A percentile compares a stretch with the other conserved stretches of the same genome.
phyloP scores from a whole-genome alignment of 1,140 invertebrate genomes.

The Lepidurus packardi region DNA sequence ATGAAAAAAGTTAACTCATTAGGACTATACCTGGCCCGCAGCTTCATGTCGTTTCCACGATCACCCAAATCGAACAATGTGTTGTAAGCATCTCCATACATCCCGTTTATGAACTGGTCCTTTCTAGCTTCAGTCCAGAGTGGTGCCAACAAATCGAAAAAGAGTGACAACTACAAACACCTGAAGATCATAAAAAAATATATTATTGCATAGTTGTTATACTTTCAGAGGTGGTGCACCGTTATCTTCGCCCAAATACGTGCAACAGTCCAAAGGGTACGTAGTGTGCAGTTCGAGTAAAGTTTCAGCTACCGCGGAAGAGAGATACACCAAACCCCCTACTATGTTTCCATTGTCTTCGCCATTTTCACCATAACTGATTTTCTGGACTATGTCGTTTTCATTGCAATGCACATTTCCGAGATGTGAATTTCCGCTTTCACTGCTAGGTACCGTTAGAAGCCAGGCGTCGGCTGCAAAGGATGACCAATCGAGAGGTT shows the following conservation, averaged over 20 bases:
- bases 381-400: background rate
- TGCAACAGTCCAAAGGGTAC: conserved; percentile 49
- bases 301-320: conserved; percentile 44
- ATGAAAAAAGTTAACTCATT: no score
- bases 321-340: conserved; percentile 46
- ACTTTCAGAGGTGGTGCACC: conserved; percentile 49
- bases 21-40: conserved; percentile 28
- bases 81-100: conserved; percentile 38
- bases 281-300: conserved; percentile 46
- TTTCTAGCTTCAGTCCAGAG: conserved; percentile 45
- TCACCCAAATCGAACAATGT: conserved; percentile 19
- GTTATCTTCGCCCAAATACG: conserved; percentile 51
- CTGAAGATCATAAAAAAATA: conserved; percentile 22
- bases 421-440: background rate
- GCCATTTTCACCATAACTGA: background rate
- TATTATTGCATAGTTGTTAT: conserved; percentile 6
- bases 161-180: conserved; percentile 47
- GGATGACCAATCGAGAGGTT: conserved; percentile 31
- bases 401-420: background rate
- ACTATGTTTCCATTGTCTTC: conserved; percentile 25
- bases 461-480: conserved; percentile 26
- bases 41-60: conserved; percentile 4
- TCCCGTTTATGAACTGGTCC: conserved; percentile 45
- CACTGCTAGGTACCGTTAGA: background rate
- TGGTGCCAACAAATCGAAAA: conserved; percentile 50